These are phyloP conservation scores for Mionectes macconnelli DNA, from an alignment of 2,113 vertebrate species.

Conservation along the genomic window DNA sequence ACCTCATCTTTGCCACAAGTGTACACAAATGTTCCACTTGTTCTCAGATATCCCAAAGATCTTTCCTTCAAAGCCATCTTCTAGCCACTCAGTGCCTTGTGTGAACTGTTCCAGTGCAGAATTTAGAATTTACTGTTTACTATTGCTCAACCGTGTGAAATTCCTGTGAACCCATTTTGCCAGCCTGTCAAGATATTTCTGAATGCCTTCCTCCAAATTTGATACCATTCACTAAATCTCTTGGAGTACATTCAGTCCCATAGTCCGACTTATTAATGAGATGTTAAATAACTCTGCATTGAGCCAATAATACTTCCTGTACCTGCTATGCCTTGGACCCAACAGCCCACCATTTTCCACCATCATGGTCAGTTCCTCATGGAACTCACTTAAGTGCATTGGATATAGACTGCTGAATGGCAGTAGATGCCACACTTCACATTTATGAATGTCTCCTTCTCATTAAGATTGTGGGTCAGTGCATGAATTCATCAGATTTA, in stretches of 20 bases:
- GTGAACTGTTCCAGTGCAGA: not conserved
- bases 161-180: not conserved
- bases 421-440: not conserved
- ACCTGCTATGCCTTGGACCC: not conserved
- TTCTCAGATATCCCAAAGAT: not conserved
- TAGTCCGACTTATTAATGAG: not conserved
- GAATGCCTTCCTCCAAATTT: not conserved
- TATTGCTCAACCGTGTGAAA: not conserved
- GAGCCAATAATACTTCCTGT: not conserved
- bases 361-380: not conserved
- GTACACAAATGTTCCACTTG: not conserved
- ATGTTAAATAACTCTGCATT: not conserved
- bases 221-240: not conserved
- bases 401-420: not conserved
- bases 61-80: not conserved
- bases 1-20: not conserved
- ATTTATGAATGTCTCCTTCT: not conserved
- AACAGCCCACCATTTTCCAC: not conserved
- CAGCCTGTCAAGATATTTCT: not conserved
- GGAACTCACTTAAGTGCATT: not conserved
- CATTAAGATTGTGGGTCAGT: not conserved
- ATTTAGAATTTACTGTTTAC: not conserved
- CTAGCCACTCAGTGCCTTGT: not conserved
- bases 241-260: not conserved
- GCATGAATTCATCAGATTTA: not conserved